Base-by-base conservation (phyloP, 2,888 invertebrate species). In the Lithophane socia region DNA sequence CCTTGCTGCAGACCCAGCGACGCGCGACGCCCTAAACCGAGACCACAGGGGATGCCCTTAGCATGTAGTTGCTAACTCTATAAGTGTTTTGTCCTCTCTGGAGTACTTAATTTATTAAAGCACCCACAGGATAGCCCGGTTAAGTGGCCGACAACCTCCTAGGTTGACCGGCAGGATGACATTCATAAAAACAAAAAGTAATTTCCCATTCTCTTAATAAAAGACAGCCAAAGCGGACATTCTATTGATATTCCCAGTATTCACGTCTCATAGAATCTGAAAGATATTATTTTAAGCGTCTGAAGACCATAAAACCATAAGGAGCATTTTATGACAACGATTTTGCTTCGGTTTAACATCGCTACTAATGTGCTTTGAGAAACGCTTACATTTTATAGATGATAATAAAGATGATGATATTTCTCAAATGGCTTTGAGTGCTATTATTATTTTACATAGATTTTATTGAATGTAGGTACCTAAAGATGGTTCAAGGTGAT, bases 231-330 rank as follows among this genome's bases (percentile, higher is more conserved):
- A 21, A 42, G 29, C 42, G 16, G 21, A n/a, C 49, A 16, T 75
- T 79, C 29, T 74, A 77, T 80, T 81, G 79, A 75, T 81, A 80
- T 85, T 84, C 69, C 24, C 73, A 84, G 84, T 80, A 87, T 89
- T 87, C 85, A 83, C 86, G 84, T 86, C 72, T 83, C 87, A 86
- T 89, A 89, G 88, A 89, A 87, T 85, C 85, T 87, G 77, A 85
- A 75, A 83, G 85, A 83, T 88, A 89, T 87, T 88, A 89, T 84
- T 87, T 79, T 76, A 82, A 82, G 82, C 83, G 85, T 83, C 78
- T 66, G 12, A 72, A 79, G 63, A 47, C 60, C 77, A 73, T 89
- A 90, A 89, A 77, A 65, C 49, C 86, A 86, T 90, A 88, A 90
- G 85, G 82, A 84, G 82, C 78, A 80, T 83, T 90, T 90, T 88